Conservation (phyloP, 2,797 vertebrate genomes). For the Adelosebastes latens region DNA sequence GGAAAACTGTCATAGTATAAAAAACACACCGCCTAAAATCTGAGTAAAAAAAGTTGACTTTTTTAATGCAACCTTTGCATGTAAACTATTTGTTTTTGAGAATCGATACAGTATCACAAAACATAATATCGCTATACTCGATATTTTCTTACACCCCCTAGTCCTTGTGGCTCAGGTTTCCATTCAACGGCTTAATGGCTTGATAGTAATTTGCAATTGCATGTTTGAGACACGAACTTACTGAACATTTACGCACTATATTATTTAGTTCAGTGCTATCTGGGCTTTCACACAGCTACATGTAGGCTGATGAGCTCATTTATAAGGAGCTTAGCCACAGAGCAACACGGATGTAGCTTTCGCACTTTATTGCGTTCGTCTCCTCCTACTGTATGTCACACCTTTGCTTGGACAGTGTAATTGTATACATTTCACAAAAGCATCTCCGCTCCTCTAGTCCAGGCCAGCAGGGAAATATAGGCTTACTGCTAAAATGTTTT, state of each 20-base stretch:
- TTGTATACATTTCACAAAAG: neutral
- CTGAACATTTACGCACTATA: neutral
- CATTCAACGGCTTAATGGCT: neutral
- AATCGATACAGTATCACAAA: too few relatives aligned
- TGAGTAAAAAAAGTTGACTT: too few relatives aligned
- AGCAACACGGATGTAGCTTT: neutral
- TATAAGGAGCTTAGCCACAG: neutral
- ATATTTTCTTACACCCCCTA: too few relatives aligned
- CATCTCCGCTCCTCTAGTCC: neutral
- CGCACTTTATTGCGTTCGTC: neutral
- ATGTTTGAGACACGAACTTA: neutral
- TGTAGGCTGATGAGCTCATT: neutral
- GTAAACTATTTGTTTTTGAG: too few relatives aligned
- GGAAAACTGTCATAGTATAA: too few relatives aligned
- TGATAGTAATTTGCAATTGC: neutral
- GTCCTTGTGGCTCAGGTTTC: neutral
- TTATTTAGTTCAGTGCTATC: neutral
- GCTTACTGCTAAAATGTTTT: constrained; percentile 12
- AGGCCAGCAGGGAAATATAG: neutral
- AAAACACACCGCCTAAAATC: too few relatives aligned
- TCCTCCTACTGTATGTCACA: neutral
- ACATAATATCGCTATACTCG: too few relatives aligned
- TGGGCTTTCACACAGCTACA: neutral
- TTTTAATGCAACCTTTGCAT: too few relatives aligned
- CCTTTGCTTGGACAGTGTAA: neutral